Evolutionary conservation across 2,113 vertebrate genomes (phyloP).

Genomic region (Oncorhynchus keta): DNA sequence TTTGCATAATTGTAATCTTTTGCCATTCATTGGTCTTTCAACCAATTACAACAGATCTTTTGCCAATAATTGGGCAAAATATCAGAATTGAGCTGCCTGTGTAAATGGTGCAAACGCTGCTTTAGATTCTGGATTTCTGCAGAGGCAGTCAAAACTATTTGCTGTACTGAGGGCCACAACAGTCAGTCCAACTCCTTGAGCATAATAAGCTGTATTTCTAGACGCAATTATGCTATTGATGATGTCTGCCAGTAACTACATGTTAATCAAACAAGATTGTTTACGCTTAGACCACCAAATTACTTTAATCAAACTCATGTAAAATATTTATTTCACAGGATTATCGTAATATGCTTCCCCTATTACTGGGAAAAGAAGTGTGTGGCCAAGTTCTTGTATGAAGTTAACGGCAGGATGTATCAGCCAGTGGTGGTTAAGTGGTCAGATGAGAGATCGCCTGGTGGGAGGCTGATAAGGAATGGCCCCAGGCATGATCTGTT

Average conservation of each 20-base stretch:
- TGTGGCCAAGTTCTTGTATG: background rate
- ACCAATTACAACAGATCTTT: too few relatives aligned
- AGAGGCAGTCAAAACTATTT: too few relatives aligned
- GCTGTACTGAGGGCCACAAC: too few relatives aligned
- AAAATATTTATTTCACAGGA: constrained; percentile 34
- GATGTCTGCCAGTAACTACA: background rate
- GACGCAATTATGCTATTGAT: background rate
- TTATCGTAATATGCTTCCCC: constrained; percentile 28
- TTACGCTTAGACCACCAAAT: background rate
- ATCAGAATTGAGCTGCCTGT: too few relatives aligned
- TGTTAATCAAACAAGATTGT: background rate
- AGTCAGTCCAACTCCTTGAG: too few relatives aligned
- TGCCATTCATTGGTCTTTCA: too few relatives aligned
- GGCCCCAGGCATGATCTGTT: constrained; percentile 36
- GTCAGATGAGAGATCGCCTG: constrained; percentile 55
- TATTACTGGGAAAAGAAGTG: constrained; percentile 19
- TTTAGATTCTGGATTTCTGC: too few relatives aligned
- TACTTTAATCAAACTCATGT: background rate
- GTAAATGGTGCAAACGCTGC: too few relatives aligned
- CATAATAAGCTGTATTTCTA: too few relatives aligned
- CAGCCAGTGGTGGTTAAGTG: constrained; percentile 53
- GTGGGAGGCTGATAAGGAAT: constrained; percentile 56
- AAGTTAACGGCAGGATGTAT: constrained; percentile 65
- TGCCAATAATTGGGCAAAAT: too few relatives aligned
- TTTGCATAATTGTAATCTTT: too few relatives aligned